Evolutionary conservation across 2,888 invertebrate species (phyloP).

Genomic region (Drosophila tripunctata): DNA sequence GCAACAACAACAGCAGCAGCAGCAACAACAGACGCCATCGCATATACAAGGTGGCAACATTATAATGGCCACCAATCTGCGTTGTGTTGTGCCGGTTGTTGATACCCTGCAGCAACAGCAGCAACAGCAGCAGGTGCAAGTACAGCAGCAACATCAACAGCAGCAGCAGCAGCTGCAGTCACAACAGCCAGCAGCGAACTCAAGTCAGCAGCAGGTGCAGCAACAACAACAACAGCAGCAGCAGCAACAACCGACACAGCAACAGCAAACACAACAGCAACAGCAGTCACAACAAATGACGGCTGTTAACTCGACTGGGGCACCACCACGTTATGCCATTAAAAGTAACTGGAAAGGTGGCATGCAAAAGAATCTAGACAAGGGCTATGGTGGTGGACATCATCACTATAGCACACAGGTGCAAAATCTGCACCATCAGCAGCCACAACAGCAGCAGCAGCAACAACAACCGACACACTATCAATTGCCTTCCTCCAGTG

Average conservation of each 20-base stretch:
- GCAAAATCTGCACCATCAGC: constrained; percentile 64
- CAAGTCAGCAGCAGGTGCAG: constrained; percentile 63
- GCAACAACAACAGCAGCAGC: constrained; percentile 46
- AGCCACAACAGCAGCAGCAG: constrained; percentile 64
- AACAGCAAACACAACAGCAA: constrained; percentile 16
- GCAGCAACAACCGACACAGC: constrained; percentile 34
- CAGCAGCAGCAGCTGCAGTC: constrained; percentile 60
- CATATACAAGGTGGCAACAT: constrained; percentile 67
- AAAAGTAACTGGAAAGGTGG: constrained; percentile 79
- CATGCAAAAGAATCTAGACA: constrained; percentile 78
- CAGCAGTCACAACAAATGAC: constrained; percentile 47
- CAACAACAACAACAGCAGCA: constrained; percentile 48
- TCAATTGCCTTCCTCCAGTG: constrained; percentile 81
- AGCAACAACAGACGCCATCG: constrained; percentile 57
- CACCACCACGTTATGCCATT: constrained; percentile 70
- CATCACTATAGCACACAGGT: constrained; percentile 77
- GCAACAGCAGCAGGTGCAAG: constrained; percentile 72
- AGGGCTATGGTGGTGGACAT: constrained; percentile 77
- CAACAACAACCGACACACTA: constrained; percentile 69
- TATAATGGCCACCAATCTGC: constrained; percentile 48
- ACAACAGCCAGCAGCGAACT: constrained; percentile 65
- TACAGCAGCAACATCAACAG: constrained; percentile 64
- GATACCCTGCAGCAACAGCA: constrained; percentile 75
- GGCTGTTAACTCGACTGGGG: constrained; percentile 38
- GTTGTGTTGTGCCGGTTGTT: constrained; percentile 77